Percentiles rank a stretch among this genome's conserved stretches.
Conservation (phyloP, 23 tunicate species). For the Styela clava region DNA sequence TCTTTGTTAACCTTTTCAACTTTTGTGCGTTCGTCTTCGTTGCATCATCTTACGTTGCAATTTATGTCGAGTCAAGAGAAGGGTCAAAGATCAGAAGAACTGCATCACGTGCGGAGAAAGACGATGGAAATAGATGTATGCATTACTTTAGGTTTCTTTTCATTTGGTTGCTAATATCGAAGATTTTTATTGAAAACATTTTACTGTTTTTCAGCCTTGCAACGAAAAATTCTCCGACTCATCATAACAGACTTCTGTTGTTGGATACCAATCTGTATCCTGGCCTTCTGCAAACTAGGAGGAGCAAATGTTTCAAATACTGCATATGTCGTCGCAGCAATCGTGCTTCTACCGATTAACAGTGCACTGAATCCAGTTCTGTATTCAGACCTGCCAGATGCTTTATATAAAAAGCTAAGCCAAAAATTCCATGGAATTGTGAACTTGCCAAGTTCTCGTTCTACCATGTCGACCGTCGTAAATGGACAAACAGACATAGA, state of each 20-base stretch:
- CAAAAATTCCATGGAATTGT: background rate
- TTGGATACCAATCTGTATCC: slow-evolving; percentile 32
- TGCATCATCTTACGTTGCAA: slow-evolving; percentile 32
- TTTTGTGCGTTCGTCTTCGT: slow-evolving; percentile 66
- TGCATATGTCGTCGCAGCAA: slow-evolving; percentile 26
- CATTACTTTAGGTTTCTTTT: background rate
- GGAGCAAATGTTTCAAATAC: slow-evolving; percentile 18
- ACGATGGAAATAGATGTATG: background rate
- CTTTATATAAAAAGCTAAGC: background rate
- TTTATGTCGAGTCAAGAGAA: slow-evolving; percentile 26
- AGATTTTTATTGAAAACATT: background rate
- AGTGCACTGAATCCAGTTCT: slow-evolving; percentile 25
- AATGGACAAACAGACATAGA: background rate
- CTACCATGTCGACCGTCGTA: background rate
- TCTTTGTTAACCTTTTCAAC: slow-evolving; percentile 45
- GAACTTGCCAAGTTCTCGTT: background rate
- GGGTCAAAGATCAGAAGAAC: background rate
- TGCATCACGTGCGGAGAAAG: background rate
- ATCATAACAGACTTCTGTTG: slow-evolving; percentile 23
- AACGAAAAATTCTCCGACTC: slow-evolving; percentile 17
- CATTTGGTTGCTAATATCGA: background rate
- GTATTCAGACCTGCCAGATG: slow-evolving; percentile 24
- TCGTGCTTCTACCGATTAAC: slow-evolving; percentile 25
- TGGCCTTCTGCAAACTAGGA: slow-evolving; percentile 14
- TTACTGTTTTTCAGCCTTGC: slow-evolving; percentile 3